Evolutionary conservation across 2,797 vertebrate species (phyloP), one percentile per base, ranked within the genome.

Genomic region (Euthynnus affinis): DNA sequence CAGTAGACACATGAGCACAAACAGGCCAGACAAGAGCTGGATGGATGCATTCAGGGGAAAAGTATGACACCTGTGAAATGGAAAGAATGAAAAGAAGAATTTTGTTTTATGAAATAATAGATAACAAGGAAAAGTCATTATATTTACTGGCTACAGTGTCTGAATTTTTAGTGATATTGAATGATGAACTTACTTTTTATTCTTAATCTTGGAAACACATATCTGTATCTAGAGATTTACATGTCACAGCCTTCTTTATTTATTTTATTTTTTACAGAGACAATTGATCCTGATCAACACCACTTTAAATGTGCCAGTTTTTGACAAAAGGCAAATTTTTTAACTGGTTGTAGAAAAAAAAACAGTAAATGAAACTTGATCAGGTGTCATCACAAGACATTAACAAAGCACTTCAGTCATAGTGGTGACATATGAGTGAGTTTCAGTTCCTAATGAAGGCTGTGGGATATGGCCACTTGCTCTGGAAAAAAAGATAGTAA

Each of bases 1-100:
- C 3, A 48, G 74, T 67, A 76, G 75, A 37, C 51, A 40, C 68
- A 58, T 77, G 75, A 89, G 78, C 85, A 62, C 52, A 78, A 79
- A 57, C 52, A 74, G 59, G 51, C 5, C 55, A 82, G 76, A 79
- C 51, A 55, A 71, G 72, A 57, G 52, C 20, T 42, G 70, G n/a
- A n/a, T n/a, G n/a, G 57, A 81, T 56, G 27, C 9, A 17, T 27
- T 71, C 49, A 42, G 5, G 51, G 60, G 44, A 22, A 64, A 71
- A 37, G 75, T 23, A 3, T 20, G 60, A 82, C 22, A 44, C 17
- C 10, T 44, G 32, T 51, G 27, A 23, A 65, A 60, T 42, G 40
- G 57, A 56, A 59, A 9, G 42, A 56, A n/a, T 5, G 18, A 17
- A 49, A 20, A 49, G 6, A 49, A 20, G 18, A 49, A 44, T 44